Evolutionary conservation across 1,140 invertebrate genomes (phyloP).

Genomic region (Lordiphosa stackelbergi): DNA sequence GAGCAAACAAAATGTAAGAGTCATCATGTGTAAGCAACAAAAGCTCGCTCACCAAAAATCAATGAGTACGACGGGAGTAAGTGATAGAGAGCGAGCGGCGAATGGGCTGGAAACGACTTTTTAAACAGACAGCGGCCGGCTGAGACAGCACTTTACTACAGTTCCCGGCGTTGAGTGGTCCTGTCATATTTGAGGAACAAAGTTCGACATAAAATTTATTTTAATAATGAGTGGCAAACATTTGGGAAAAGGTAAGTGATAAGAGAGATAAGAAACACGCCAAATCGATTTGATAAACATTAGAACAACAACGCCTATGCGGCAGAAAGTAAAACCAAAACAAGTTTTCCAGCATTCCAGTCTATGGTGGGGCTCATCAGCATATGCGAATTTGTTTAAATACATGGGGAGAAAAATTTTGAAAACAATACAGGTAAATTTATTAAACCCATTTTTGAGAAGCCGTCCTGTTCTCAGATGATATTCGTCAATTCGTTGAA

Average conservation of each 20-base stretch:
- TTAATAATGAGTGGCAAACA: conserved; percentile 49
- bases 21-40: conserved; percentile 4
- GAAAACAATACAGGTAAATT: no score
- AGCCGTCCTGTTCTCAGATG: no score
- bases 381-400: no score
- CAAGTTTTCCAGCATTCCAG: neutral
- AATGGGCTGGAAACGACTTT: conserved; percentile 1
- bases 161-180: neutral
- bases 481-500: no score
- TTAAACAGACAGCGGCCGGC: conserved; percentile 33
- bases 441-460: no score
- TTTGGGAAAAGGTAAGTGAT: conserved; percentile 46
- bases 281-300: neutral
- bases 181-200: conserved; percentile 13
- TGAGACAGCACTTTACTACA: conserved; percentile 21
- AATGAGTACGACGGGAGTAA: no score
- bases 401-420: no score
- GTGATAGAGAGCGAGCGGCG: neutral
- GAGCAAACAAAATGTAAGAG: conserved; percentile 26
- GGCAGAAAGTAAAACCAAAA: conserved; percentile 4
- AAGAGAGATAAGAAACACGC: conserved; percentile 1
- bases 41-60: conserved; percentile 9
- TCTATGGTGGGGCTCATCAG: no score
- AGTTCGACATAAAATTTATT: neutral
- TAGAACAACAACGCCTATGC: neutral